Evolutionary conservation across 2,888 invertebrate genomes (phyloP).

Genomic region (Caenorhabditis uteleia): DNA sequence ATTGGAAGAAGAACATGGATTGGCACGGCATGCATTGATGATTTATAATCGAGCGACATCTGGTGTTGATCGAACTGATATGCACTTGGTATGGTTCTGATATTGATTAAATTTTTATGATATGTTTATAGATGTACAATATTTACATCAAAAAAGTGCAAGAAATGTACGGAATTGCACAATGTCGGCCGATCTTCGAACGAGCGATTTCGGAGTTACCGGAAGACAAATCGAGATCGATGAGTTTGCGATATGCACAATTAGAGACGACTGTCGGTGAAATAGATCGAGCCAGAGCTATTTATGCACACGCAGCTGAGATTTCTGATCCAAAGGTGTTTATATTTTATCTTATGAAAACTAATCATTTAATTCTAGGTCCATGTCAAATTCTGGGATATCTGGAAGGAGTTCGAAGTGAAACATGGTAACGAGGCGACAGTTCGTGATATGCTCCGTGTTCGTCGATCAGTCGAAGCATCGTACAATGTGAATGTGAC

Average conservation of each 20-base stretch:
- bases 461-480: slow-evolving; percentile 82
- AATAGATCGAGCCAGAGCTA: slow-evolving; percentile 93
- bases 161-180: slow-evolving; percentile 94
- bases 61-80: slow-evolving; percentile 89
- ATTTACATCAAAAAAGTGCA: slow-evolving; percentile 97
- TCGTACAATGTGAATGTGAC: slow-evolving; percentile 97
- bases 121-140: slow-evolving; percentile 83
- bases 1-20: slow-evolving; percentile 95
- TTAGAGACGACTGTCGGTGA: slow-evolving; percentile 98
- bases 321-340: slow-evolving; percentile 94
- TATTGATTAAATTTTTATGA: slow-evolving; percentile 80
- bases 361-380: slow-evolving; percentile 71
- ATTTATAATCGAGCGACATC: slow-evolving; percentile 94
- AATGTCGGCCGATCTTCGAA: slow-evolving; percentile 95
- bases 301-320: slow-evolving; percentile 97
- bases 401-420: slow-evolving; percentile 99
- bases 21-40: slow-evolving; percentile 97
- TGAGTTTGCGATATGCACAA: slow-evolving; percentile 95
- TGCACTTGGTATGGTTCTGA: slow-evolving; percentile 82
- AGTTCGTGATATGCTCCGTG: slow-evolving; percentile 77
- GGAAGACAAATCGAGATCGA: slow-evolving; percentile 88
- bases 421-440: slow-evolving; percentile 99
- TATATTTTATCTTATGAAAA: neutral
- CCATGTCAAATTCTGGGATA: slow-evolving; percentile 92
- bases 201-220: slow-evolving; percentile 92